Percentiles rank a stretch among this genome's conserved stretches.
These are phyloP conservation scores for Athalia circularis DNA, from an alignment of 2,888 invertebrate genomes.

Conservation along the genomic window DNA sequence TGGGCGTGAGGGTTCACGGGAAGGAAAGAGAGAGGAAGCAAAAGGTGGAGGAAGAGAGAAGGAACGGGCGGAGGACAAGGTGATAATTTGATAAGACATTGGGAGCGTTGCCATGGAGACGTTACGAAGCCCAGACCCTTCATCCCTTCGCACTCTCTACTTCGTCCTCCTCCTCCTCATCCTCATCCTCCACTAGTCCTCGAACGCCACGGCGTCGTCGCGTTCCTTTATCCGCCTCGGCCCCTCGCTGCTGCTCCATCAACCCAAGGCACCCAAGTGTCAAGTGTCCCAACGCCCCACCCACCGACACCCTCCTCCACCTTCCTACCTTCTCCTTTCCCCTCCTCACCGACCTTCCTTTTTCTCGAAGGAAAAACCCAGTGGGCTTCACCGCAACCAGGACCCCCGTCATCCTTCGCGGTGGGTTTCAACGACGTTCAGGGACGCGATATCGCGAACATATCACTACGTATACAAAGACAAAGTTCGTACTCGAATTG, in stretches of 20 bases:
- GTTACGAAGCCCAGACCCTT: conserved; percentile 67
- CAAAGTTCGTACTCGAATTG: not conserved
- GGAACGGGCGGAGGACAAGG: conserved; percentile 66
- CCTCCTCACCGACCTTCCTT: conserved; percentile 31
- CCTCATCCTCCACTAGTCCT: conserved; percentile 48
- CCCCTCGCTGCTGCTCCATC: conserved; percentile 53
- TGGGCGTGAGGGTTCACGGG: conserved; percentile 30
- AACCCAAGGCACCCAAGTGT: conserved; percentile 61
- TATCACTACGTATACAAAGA: not conserved
- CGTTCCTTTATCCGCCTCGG: conserved; percentile 51
- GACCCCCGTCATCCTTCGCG: conserved; percentile 22
- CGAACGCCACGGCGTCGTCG: conserved; percentile 55
- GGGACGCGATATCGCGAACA: conserved; percentile 54
- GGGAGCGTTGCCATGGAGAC: conserved; percentile 72
- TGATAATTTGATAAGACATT: conserved; percentile 75
- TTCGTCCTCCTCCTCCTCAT: conserved; percentile 46
- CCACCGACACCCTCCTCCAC: conserved; percentile 10
- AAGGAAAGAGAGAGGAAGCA: conserved; percentile 23
- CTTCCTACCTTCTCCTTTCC: conserved; percentile 42
- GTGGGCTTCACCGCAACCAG: conserved; percentile 15
- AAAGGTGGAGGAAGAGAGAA: conserved; percentile 53
- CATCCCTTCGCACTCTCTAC: conserved; percentile 53
- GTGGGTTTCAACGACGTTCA: conserved; percentile 39
- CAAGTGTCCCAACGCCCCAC: conserved; percentile 63
- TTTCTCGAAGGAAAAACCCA: conserved; percentile 30